Conservation (phyloP, 2,888 invertebrate genomes). For the Pandemis heparana region DNA sequence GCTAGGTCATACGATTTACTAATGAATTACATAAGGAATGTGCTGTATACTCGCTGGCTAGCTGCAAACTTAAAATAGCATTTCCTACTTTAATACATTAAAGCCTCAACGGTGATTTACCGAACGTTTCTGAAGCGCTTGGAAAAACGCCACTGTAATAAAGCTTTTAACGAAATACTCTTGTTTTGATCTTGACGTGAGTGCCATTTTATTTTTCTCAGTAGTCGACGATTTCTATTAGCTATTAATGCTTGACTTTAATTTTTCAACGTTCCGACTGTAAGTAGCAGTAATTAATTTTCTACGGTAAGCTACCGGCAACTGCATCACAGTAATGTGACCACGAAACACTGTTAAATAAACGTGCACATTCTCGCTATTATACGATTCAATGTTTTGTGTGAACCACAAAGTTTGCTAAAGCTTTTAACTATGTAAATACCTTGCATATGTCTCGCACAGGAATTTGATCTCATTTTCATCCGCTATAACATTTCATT, state of each 20-base stretch:
- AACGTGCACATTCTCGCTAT: conserved; percentile 12
- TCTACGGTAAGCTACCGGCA: not conserved
- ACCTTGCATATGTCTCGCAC: conserved; percentile 12
- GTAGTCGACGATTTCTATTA: conserved; percentile 7
- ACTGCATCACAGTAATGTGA: conserved; percentile 1
- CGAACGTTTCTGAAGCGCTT: not conserved
- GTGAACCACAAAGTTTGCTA: not conserved
- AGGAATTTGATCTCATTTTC: conserved; percentile 39
- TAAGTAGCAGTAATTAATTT: not conserved
- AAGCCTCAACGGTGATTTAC: not conserved
- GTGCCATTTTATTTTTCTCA: conserved; percentile 34
- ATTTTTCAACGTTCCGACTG: conserved; percentile 3
- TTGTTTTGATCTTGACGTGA: conserved; percentile 36
- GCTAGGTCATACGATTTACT: not conserved
- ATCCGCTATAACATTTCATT: conserved; percentile 11
- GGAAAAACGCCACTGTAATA: conserved; percentile 4
- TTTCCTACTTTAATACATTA: not conserved
- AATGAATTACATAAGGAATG: not conserved
- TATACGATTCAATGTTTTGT: conserved; percentile 2
- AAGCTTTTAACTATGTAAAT: conserved; percentile 9
- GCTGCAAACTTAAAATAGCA: not conserved
- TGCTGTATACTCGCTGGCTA: not conserved
- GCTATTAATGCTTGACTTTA: conserved; percentile 13
- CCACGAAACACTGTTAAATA: not conserved
- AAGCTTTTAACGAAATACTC: conserved; percentile 27